Evolutionary conservation across 2,888 invertebrate species (phyloP).

Genomic region (Beris morrisii): DNA sequence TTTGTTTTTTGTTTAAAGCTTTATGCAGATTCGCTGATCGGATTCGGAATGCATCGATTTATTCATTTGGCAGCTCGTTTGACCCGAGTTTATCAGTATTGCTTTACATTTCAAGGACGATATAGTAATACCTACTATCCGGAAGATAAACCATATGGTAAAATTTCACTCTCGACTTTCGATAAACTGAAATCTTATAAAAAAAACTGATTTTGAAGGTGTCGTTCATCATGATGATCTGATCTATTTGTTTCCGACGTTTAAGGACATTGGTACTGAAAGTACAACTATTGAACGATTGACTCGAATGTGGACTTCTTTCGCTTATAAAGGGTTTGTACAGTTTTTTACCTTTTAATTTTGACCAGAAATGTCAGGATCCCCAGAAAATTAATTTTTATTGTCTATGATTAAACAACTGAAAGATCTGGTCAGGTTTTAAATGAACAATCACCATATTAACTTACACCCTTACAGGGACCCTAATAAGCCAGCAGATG

Average conservation of each 20-base stretch:
- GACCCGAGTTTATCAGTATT: slow-evolving; percentile 63
- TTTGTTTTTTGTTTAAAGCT: slow-evolving; percentile 44
- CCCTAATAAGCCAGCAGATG: slow-evolving; percentile 53
- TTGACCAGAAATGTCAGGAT: too few species aligned
- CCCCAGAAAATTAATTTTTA: too few species aligned
- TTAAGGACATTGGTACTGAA: slow-evolving; percentile 54
- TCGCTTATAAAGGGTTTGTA: slow-evolving; percentile 49
- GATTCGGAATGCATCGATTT: slow-evolving; percentile 62
- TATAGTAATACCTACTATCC: slow-evolving; percentile 60
- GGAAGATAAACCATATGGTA: slow-evolving; percentile 58
- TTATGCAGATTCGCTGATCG: slow-evolving; percentile 62
- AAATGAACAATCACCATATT: not conserved
- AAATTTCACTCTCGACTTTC: not conserved
- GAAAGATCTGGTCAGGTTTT: not conserved
- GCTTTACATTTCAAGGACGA: slow-evolving; percentile 64
- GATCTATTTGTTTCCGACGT: slow-evolving; percentile 56
- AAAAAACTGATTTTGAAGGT: slow-evolving; percentile 49
- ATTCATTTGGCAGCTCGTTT: slow-evolving; percentile 61
- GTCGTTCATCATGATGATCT: slow-evolving; percentile 58
- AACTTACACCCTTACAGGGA: slow-evolving; percentile 43
- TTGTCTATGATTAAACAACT: not conserved
- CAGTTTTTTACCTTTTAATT: too few species aligned
- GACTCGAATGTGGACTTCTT: slow-evolving; percentile 56
- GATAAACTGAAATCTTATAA: slow-evolving; percentile 51
- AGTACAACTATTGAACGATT: slow-evolving; percentile 53